Base-by-base conservation (phyloP, 92 coral and sea anemone genomes). In the Phenganax marumi region DNA sequence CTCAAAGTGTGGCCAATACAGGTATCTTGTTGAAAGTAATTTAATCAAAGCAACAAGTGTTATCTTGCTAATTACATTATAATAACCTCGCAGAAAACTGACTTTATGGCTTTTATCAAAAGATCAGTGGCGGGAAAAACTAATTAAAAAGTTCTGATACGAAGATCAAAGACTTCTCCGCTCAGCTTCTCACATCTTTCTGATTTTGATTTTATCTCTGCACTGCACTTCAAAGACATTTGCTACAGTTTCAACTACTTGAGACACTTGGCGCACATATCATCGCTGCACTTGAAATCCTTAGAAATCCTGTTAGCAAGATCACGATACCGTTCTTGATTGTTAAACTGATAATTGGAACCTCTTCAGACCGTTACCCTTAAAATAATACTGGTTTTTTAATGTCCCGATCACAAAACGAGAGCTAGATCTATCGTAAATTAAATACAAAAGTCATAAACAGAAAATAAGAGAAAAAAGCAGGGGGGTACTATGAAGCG, bases 61-160 rank as follows among this genome's bases (percentile, higher is more conserved):
- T 77, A 77, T 68, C 72, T 83, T 78, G 90, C 78, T 93, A 92
- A 93, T 93, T 85, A 88, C 90, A 84, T 79, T 90, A 90, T 88
- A 88, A 90, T 86, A 91, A 85, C 87, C 91, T 88, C 73, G 86
- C 55, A 81, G 91, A 91, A 83, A 87, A 77, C 89, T 84, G 68
- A 76, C 78, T 84, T 84, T 70, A 64, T 71, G 82, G 84, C 68
- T 84, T 84, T 68, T 84, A 80, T 77, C 82, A 58, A 58, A 77
- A 77, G 82, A 77, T 77, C 82, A 26, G 82, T 77, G 82, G 82
- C 82, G 82, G 82, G 82, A 77, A 77, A 77, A 77, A 77, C 80
- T 77, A 77, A 77, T 77, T 77, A 77, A 58, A 77, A 56, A 77
- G 22, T 47, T 77, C 65, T 77, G 70, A 77, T 47, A 77, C 71